Evolutionary conservation across 2,113 vertebrate genomes (phyloP).

Genomic region (Peromyscus polionotus): DNA sequence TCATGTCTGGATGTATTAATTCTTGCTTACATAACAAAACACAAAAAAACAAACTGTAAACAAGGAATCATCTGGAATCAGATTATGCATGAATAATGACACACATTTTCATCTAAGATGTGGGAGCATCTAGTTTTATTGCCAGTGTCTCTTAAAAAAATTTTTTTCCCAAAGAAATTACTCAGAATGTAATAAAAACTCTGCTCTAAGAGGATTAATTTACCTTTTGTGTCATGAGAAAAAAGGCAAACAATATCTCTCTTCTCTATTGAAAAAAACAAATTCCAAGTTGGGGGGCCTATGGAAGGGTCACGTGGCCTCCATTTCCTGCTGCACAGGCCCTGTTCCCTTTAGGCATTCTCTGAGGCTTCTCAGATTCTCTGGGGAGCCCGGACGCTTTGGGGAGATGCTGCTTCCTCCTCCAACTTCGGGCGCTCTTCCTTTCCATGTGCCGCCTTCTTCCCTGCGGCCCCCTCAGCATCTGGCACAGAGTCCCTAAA

Average conservation of each 20-base stretch:
- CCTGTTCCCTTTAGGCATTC: not conserved
- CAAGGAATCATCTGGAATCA: conserved; percentile 81
- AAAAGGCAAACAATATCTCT: conserved; percentile 80
- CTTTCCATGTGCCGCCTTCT: not conserved
- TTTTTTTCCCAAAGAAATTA: conserved; percentile 81
- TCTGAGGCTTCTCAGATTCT: not conserved
- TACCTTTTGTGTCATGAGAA: conserved; percentile 81
- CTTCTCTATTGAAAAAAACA: conserved; percentile 50
- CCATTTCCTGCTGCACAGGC: not conserved
- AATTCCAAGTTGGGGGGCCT: conserved; percentile 17
- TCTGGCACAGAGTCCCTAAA: not conserved
- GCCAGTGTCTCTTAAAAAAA: conserved; percentile 80
- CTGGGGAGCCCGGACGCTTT: not conserved
- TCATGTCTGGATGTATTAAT: conserved; percentile 83
- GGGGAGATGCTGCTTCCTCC: not conserved
- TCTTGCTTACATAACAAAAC: conserved; percentile 86
- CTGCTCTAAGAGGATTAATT: conserved; percentile 80
- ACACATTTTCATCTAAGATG: conserved; percentile 72
- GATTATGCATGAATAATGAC: conserved; percentile 83
- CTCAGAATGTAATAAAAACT: conserved; percentile 83
- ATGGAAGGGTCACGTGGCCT: not conserved
- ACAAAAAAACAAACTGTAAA: conserved; percentile 83
- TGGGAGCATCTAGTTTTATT: conserved; percentile 72
- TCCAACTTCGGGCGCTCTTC: not conserved
- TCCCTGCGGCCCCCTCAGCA: not conserved